Evolutionary conservation across 2,113 vertebrate genomes (phyloP), one percentile per base, ranked within the genome.

Genomic region (Oreocharis arfaki): DNA sequence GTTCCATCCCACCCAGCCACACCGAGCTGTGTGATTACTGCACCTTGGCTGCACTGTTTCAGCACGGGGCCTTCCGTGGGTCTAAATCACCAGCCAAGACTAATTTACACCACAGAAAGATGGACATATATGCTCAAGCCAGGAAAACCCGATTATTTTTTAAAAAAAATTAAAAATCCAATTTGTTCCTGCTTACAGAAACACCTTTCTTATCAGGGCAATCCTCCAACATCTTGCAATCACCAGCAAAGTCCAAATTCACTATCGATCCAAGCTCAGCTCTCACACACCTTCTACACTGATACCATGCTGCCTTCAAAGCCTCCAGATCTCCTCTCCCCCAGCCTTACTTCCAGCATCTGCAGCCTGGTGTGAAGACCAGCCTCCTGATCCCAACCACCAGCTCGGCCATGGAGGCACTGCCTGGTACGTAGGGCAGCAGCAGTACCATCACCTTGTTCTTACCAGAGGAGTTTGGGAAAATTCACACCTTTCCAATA

Each of bases 31-130:
- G 6, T 0, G 1, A 32, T 53, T 0, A 1, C 24, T 6, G 10
- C n/a, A 26, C 26, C 60, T 80, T 2, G 0, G 46, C 70, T 64
- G 46, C 0, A 4, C 18, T 14, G 33, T 32, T 91, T 78, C 1
- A 14, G 60, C 7, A 3, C 0, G 0, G 28, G 61, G 47, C 44
- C n/a, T 68, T 81, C 0, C 0, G 78, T 42, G 28, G 37, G 56
- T 74, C 65, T 93, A 74, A 85, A 79, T 83, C 82, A 84, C 67
- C 83, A 86, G 21, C 68, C 53, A 55, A 88, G 90, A 89, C 69
- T 95, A 82, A 95, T 94, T 81, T 78, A 90, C 49, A 71, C 74
- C 76, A 37, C 53, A 73, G 87, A 69, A 84, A 73, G 91, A 90
- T 4, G 76, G 91, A 89, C 49, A 30, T 70, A 32, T n/a, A 84